Conservation (phyloP, 2,888 invertebrate genomes). For the Callimorpha dominula region DNA sequence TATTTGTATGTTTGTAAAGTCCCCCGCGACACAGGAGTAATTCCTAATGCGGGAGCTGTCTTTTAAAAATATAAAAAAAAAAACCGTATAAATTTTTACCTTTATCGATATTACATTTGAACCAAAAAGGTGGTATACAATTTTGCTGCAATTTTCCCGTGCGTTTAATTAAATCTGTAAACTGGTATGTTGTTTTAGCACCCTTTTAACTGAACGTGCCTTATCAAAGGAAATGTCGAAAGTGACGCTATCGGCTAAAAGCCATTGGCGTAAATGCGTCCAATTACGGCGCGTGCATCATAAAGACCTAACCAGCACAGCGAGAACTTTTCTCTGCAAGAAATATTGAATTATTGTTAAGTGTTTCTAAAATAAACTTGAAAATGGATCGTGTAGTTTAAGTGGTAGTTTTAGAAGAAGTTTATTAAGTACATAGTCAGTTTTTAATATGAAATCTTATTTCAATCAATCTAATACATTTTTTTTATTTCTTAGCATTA, state of each 20-base stretch:
- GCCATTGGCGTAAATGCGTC: slow-evolving; percentile 75
- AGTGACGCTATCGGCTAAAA: slow-evolving; percentile 77
- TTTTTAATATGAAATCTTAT: too few relatives aligned
- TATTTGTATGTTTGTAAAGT: too few relatives aligned
- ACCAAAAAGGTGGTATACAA: slow-evolving; percentile 28
- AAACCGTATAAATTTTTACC: not conserved
- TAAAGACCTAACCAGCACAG: slow-evolving; percentile 55
- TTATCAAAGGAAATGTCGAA: slow-evolving; percentile 79
- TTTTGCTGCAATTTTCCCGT: slow-evolving; percentile 37
- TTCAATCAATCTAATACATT: too few relatives aligned
- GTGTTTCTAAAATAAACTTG: slow-evolving; percentile 8
- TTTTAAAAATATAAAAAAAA: too few relatives aligned
- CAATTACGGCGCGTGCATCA: slow-evolving; percentile 67
- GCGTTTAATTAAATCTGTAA: slow-evolving; percentile 73
- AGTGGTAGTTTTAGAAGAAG: not conserved
- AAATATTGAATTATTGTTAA: slow-evolving; percentile 27
- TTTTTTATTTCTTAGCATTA: too few relatives aligned
- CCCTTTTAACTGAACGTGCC: slow-evolving; percentile 73
- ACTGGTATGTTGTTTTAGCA: slow-evolving; percentile 67
- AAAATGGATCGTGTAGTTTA: not conserved
- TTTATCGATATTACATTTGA: slow-evolving; percentile 32
- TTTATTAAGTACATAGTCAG: too few relatives aligned
- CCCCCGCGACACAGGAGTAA: too few relatives aligned
- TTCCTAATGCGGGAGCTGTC: too few relatives aligned
- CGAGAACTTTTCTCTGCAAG: slow-evolving; percentile 50